These are phyloP conservation scores for Apodemus agrarius DNA, from an alignment of 2,797 vertebrate genomes.

Conservation along the genomic window DNA sequence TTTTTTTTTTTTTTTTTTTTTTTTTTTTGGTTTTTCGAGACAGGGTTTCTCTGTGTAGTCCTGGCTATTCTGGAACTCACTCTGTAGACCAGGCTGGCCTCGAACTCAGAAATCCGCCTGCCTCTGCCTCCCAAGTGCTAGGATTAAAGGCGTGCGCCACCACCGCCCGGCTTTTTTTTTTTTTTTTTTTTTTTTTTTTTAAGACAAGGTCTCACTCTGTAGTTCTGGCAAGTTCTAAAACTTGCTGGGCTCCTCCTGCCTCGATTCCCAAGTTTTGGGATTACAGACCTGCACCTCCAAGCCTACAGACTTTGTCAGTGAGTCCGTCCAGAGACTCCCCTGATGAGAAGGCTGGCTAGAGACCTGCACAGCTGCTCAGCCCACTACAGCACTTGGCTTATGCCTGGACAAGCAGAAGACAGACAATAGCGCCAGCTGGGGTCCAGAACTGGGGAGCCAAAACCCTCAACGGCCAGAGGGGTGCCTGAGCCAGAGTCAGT, in stretches of 20 bases:
- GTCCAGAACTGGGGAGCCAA: no score
- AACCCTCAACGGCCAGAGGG: background rate
- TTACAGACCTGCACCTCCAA: background rate
- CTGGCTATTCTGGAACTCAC: no score
- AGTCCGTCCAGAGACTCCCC: background rate
- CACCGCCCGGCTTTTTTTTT: no score
- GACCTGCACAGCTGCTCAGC: background rate
- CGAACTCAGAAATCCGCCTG: no score
- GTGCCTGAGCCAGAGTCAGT: no score
- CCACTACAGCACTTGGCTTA: background rate
- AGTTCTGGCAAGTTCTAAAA: background rate
- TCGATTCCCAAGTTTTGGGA: background rate
- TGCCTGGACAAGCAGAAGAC: background rate
- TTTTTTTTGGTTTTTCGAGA: no score
- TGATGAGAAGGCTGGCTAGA: background rate
- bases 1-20: no score
- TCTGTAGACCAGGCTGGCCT: no score
- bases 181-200: no score
- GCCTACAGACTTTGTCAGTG: background rate
- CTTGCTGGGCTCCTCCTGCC: background rate
- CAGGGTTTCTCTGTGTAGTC: no score
- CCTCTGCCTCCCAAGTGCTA: no score
- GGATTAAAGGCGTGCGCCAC: no score
- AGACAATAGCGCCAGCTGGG: background rate
- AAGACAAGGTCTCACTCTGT: background rate